Evolutionary conservation across 2,113 vertebrate species (phyloP).

Genomic region (Castor canadensis): DNA sequence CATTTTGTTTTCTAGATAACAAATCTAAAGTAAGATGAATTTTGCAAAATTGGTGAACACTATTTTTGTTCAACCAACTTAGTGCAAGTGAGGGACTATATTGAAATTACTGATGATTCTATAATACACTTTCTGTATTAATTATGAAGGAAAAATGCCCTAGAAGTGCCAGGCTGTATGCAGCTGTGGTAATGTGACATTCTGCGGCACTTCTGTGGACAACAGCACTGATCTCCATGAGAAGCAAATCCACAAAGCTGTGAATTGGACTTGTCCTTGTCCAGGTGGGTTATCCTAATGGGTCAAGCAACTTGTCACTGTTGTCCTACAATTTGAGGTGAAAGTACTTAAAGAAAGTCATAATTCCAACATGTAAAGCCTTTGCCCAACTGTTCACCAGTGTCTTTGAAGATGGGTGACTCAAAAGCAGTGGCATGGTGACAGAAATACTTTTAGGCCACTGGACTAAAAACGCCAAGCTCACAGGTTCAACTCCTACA

Average conservation of each 20-base stretch:
- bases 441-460: background rate
- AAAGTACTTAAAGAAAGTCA: background rate
- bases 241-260: background rate
- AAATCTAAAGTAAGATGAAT: background rate
- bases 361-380: background rate
- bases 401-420: background rate
- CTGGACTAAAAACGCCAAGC: background rate
- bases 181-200: accelerated
- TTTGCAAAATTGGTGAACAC: background rate
- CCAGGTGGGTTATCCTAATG: background rate
- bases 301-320: background rate
- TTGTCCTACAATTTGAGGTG: background rate
- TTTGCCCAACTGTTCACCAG: background rate
- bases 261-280: background rate
- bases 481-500: background rate
- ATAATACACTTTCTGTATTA: background rate
- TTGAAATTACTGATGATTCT: background rate
- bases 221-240: background rate
- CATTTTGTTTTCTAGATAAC: background rate
- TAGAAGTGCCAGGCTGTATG: background rate
- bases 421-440: background rate
- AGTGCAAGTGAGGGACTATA: background rate
- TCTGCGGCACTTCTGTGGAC: background rate
- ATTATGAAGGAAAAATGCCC: too few relatives aligned
- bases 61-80: background rate